These are phyloP conservation scores for Melanotus villosus DNA, from an alignment of 2,888 invertebrate species.

Conservation along the genomic window DNA sequence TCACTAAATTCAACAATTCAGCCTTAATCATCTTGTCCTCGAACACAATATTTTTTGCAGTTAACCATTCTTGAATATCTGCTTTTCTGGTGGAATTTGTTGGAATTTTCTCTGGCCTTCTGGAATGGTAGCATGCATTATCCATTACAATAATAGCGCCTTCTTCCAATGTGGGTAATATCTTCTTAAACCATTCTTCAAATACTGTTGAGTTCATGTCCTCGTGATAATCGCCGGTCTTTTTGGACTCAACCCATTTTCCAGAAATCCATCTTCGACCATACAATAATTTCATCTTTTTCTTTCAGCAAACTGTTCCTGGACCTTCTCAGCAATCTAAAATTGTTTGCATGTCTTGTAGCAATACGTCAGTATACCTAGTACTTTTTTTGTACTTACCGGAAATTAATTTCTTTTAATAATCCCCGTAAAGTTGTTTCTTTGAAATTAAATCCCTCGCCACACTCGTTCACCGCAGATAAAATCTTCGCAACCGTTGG, in stretches of 20 bases:
- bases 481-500: too few relatives aligned
- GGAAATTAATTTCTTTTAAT: too few relatives aligned
- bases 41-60: conserved; percentile 50
- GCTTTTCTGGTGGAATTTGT: neutral
- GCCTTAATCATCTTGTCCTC: conserved; percentile 50
- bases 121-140: conserved; percentile 41
- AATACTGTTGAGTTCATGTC: conserved; percentile 46
- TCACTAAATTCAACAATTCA: conserved; percentile 50
- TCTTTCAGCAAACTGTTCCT: too few relatives aligned
- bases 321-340: too few relatives aligned
- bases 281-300: too few relatives aligned
- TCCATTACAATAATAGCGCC: conserved; percentile 40
- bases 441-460: too few relatives aligned
- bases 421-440: too few relatives aligned
- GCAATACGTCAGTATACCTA: too few relatives aligned
- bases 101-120: conserved; percentile 37
- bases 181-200: conserved; percentile 36
- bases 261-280: conserved; percentile 48
- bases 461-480: too few relatives aligned
- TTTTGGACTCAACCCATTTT: conserved; percentile 40
- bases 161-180: conserved; percentile 29
- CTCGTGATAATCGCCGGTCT: conserved; percentile 45
- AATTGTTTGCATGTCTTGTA: too few relatives aligned
- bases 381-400: too few relatives aligned
- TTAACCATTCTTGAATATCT: conserved; percentile 45